phyloP scores from a whole-genome alignment of 2,797 vertebrate genomes.

The Rhinophrynus dorsalis region DNA sequence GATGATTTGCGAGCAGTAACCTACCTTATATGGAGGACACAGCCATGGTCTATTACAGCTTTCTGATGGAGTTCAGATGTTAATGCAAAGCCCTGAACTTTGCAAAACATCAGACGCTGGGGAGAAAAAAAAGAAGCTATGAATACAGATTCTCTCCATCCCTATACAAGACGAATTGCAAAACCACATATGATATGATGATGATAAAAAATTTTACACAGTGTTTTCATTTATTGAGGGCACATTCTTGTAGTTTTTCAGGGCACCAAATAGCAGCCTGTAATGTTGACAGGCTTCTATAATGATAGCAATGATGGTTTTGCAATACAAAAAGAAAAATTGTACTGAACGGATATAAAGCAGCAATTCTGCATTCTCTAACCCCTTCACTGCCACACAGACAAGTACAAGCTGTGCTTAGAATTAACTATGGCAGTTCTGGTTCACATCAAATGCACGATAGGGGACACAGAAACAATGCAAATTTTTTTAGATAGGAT shows the following conservation, averaged over 20 bases:
- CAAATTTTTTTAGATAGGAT: too few species aligned
- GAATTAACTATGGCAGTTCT: too few species aligned
- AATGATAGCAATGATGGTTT: conserved; percentile 16
- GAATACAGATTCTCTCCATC: conserved; percentile 42
- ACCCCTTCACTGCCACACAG: neutral
- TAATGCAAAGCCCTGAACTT: conserved; percentile 46
- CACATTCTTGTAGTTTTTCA: conserved; percentile 20
- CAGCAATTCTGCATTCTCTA: neutral
- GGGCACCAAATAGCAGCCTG: conserved; percentile 21
- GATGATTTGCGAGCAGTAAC: conserved; percentile 39
- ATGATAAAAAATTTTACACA: conserved; percentile 34
- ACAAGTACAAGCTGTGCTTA: too few species aligned
- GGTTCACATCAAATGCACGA: too few species aligned
- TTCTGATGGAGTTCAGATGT: conserved; percentile 49
- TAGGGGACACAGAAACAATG: too few species aligned
- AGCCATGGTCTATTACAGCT: conserved; percentile 33
- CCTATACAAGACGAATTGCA: conserved; percentile 17
- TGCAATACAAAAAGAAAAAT: conserved; percentile 23
- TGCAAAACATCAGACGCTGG: conserved; percentile 37
- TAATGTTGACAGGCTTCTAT: conserved; percentile 21
- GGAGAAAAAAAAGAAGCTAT: conserved; percentile 17
- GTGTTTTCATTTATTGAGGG: conserved; percentile 43
- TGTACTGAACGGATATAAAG: neutral
- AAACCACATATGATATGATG: conserved; percentile 42
- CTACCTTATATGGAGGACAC: conserved; percentile 27